Evolutionary conservation across 2,113 vertebrate species (phyloP), one percentile per base, ranked within the genome.

Genomic region (Gorsachius goisagi): DNA sequence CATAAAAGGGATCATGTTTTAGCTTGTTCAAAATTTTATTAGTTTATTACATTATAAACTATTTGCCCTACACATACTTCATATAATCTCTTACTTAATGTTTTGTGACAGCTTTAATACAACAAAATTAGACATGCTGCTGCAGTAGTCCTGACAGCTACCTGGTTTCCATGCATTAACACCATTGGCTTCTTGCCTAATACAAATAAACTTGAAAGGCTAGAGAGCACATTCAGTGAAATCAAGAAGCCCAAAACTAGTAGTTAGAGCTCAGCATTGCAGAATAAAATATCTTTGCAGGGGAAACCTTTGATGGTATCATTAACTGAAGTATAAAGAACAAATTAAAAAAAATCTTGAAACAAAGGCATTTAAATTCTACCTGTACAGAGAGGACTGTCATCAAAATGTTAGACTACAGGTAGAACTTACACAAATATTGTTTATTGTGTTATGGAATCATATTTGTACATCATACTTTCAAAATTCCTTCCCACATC

Each of bases 41-140:
- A 87, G 87, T 96, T 97, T 96, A 97, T 96, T 97, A 81, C 95
- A 93, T 97, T 97, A 97, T 97, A 96, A 98, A 95, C 90, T 97
- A 77, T 95, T 97, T 96, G 87, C 71, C 93, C 63, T 91, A 76
- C 92, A 94, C 94, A 97, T 97, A 96, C 73, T 97, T 98, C 92
- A 85, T 85, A 35, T 97, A 97, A 98, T 97, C 97, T 97, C 96
- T 97, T 95, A 89, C 94, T 97, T 97, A 97, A 96, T 79, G 37
- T 96, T 97, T 96, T 98, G 92, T 98, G 97, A 97, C 97, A 98
- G 95, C 74, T 98, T 97, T 98, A 98, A 97, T 97, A 92, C 64
- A 96, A 95, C 87, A 95, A 95, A 98, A 98, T 98, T 97, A 97
- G 97, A 97, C 96, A 98, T 97, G 96, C 97, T 96, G 88, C 85